A percentile compares a stretch with the other conserved stretches of the same genome.
phyloP scores from a whole-genome alignment of 1,140 invertebrate genomes.

The Lysiphlebus fabarum region DNA sequence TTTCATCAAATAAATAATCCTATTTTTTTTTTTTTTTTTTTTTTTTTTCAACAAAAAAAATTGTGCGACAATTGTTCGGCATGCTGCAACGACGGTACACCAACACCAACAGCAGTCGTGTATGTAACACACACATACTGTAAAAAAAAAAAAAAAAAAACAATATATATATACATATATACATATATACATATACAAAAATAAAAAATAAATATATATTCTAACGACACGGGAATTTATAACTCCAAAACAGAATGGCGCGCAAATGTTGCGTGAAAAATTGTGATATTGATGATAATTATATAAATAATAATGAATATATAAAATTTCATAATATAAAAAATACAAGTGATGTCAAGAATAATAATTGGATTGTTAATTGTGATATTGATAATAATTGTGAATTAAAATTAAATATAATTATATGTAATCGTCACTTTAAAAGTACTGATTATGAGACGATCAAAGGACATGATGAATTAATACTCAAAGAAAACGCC shows the following conservation, averaged over 20 bases:
- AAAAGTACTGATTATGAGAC: slow-evolving; percentile 62
- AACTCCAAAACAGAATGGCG: slow-evolving; percentile 37
- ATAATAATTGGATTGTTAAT: slow-evolving; percentile 54
- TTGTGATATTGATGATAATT: slow-evolving; percentile 41
- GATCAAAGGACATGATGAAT: slow-evolving; percentile 58
- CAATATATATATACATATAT: no score
- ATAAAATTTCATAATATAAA: slow-evolving; percentile 60
- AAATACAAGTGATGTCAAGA: slow-evolving; percentile 44
- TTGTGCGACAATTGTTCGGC: no score
- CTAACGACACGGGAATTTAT: no score
- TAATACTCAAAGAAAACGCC: slow-evolving; percentile 54
- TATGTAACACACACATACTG: no score
- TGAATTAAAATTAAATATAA: slow-evolving; percentile 57
- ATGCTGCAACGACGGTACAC: no score
- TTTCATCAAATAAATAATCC: no score
- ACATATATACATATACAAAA: no score
- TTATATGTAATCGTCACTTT: slow-evolving; percentile 65
- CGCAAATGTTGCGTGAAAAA: slow-evolving; percentile 49
- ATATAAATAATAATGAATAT: slow-evolving; percentile 49
- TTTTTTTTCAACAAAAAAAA: no score
- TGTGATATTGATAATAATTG: slow-evolving; percentile 55
- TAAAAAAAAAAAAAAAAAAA: no score
- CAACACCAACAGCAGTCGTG: no score
- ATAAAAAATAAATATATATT: no score
- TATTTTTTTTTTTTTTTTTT: no score